Base-by-base conservation (phyloP, 2,888 invertebrate species). In the Stenurella melanura region DNA sequence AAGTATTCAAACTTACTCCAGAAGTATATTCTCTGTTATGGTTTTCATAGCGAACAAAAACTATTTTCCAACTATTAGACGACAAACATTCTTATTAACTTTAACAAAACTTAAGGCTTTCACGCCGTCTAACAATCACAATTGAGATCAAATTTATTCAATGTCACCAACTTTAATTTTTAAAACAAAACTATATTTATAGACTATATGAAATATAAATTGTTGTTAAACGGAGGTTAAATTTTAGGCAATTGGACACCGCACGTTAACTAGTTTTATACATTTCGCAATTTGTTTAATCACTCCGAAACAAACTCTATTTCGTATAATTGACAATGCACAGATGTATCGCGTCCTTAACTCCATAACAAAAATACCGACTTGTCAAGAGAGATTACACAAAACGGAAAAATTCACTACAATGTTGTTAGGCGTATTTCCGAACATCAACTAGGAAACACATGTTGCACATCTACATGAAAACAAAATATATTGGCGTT, bases 1-100 rank as follows among this genome's bases (percentile, higher is more conserved):
- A 56, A 58, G 2, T 19, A 58, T 18, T 19, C 10, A 15, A 19
- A 72, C 72, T 72, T 54, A 72, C 72, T 63, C 63, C n/a, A 72
- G 19, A 54, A 72, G 50, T 12, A 50, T 61, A n/a, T 72, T 42
- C 63, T 72, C 72, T 54, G 11, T 54, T 17, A 72, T 72, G n/a
- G 72, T 72, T 54, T 54, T 72, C 72, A 72, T 72, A 7, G 26
- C 50, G 6, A 19, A 21, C n/a, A 30, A 69, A 30, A 30, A 30
- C 26, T 50, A 57, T 57, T 21, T 66, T 38, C 42, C 66, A 66
- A 57, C 19, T 57, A 18, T 42, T 11, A 42, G 42, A 42, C 11
- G 12, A 42, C 42, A 42, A 42, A 34, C 15, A 15, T 12, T 42
- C 12, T 17, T 17, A n/a, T 50, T 50, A n/a, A 50, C n/a, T 0